phyloP scores from a whole-genome alignment of 2,797 vertebrate species.

The Synaphobranchus kaupii region DNA sequence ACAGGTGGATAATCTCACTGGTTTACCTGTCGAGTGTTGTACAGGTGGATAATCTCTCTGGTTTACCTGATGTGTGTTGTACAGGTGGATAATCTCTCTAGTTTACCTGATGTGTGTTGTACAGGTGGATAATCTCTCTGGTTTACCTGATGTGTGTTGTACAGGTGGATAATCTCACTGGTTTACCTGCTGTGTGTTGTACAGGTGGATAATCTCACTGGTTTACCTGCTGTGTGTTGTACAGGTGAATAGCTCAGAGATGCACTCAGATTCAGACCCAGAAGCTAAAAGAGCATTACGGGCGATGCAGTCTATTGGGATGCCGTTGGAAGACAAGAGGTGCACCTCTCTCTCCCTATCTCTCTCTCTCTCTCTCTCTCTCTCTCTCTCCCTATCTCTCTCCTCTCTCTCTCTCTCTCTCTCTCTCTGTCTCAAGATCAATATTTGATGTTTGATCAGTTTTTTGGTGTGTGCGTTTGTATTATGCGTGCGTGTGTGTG shows the following conservation, averaged over 20 bases:
- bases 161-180: too few relatives aligned
- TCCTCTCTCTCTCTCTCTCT: slow-evolving; percentile 35
- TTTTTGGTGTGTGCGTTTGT: background rate
- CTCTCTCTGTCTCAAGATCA: background rate
- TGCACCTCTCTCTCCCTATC: background rate
- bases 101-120: too few relatives aligned
- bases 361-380: background rate
- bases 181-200: too few relatives aligned
- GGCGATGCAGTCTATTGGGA: slow-evolving; percentile 24
- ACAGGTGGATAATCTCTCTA: too few relatives aligned
- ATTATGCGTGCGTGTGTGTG: too few relatives aligned
- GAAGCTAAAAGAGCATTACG: background rate
- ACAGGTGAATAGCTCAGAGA: slow-evolving; percentile 3
- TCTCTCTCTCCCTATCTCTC: background rate
- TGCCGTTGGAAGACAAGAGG: slow-evolving; percentile 23
- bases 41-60: too few relatives aligned
- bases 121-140: too few relatives aligned
- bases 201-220: background rate
- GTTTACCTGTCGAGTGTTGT: too few relatives aligned
- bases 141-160: too few relatives aligned
- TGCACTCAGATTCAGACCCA: background rate
- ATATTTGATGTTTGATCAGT: background rate
- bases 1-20: too few relatives aligned
- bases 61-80: too few relatives aligned
- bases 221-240: background rate